A percentile compares a stretch with the other conserved stretches of the same genome.
Conservation (phyloP, 2,797 vertebrate species). For the Takifugu rubripes region DNA sequence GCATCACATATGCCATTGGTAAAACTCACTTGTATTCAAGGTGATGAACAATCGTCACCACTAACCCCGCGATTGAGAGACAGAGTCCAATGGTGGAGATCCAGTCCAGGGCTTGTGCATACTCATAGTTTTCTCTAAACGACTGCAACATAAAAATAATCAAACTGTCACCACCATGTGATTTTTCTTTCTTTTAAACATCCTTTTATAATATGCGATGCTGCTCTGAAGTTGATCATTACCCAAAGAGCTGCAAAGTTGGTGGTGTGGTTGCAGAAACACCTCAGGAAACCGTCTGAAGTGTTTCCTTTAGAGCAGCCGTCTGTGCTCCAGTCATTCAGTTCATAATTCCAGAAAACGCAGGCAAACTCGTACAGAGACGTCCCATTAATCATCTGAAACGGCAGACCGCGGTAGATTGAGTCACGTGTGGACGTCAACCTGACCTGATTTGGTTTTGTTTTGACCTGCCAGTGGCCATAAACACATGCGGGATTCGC, state of each 20-base stretch:
- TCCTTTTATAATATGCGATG: not conserved
- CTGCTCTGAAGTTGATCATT: slow-evolving; percentile 13
- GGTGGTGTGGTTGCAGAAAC: slow-evolving; percentile 73
- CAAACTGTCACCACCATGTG: not conserved
- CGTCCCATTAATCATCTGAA: slow-evolving; percentile 10
- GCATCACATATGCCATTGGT: no score
- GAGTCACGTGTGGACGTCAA: no score
- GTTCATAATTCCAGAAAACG: slow-evolving; percentile 70
- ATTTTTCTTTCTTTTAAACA: no score
- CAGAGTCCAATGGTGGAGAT: slow-evolving; percentile 66
- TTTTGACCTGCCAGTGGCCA: no score
- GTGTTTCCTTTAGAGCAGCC: slow-evolving; percentile 62
- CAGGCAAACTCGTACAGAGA: slow-evolving; percentile 62
- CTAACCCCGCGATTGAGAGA: slow-evolving; percentile 68
- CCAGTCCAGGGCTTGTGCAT: slow-evolving; percentile 52
- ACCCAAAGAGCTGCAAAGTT: slow-evolving; percentile 79
- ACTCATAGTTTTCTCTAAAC: slow-evolving; percentile 61
- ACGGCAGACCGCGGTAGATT: not conserved
- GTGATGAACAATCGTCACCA: slow-evolving; percentile 62
- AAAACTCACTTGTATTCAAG: slow-evolving; percentile 67
- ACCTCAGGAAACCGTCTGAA: slow-evolving; percentile 26
- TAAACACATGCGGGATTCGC: no score
- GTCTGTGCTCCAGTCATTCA: slow-evolving; percentile 61
- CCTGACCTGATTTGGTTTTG: no score
- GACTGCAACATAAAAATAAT: slow-evolving; percentile 55